Evolutionary conservation across 2,888 invertebrate species (phyloP).

Genomic region (Tachystola acroxantha): DNA sequence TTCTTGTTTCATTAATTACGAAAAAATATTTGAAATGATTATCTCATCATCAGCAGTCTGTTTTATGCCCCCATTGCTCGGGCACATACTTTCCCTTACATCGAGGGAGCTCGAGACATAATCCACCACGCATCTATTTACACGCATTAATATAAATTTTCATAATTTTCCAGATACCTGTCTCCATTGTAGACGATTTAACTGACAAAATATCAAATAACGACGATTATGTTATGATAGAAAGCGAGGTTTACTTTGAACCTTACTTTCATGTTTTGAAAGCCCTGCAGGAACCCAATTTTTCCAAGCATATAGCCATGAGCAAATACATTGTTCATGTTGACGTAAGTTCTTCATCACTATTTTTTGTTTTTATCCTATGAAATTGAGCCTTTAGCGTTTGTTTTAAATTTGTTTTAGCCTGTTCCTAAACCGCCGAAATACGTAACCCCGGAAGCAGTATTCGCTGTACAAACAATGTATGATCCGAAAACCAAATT

Average conservation of each 20-base stretch:
- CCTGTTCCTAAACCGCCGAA: constrained; percentile 14
- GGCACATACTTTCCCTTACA: too few relatives aligned
- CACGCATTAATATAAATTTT: too few relatives aligned
- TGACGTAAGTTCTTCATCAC: constrained; percentile 45
- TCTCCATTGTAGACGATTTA: constrained; percentile 29
- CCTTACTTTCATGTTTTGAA: constrained; percentile 86
- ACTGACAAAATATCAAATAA: constrained; percentile 27
- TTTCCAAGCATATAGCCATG: constrained; percentile 80
- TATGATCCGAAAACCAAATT: too few relatives aligned
- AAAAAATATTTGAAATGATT: too few relatives aligned
- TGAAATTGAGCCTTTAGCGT: too few relatives aligned
- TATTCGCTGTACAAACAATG: constrained; percentile 12
- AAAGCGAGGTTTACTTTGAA: constrained; percentile 89
- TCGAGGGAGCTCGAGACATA: too few relatives aligned
- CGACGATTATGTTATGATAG: constrained; percentile 79
- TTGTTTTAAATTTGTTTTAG: constrained; percentile 8
- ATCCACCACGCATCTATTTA: too few relatives aligned
- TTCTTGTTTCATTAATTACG: too few relatives aligned
- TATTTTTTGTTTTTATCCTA: background rate
- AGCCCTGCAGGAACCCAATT: constrained; percentile 79
- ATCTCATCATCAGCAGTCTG: too few relatives aligned
- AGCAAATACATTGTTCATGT: constrained; percentile 81
- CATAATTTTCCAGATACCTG: constrained; percentile 44
- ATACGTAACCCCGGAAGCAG: constrained; percentile 21
- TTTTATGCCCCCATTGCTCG: too few relatives aligned